Evolutionary conservation across 2,797 vertebrate genomes (phyloP).

Genomic region (Crenichthys baileyi): DNA sequence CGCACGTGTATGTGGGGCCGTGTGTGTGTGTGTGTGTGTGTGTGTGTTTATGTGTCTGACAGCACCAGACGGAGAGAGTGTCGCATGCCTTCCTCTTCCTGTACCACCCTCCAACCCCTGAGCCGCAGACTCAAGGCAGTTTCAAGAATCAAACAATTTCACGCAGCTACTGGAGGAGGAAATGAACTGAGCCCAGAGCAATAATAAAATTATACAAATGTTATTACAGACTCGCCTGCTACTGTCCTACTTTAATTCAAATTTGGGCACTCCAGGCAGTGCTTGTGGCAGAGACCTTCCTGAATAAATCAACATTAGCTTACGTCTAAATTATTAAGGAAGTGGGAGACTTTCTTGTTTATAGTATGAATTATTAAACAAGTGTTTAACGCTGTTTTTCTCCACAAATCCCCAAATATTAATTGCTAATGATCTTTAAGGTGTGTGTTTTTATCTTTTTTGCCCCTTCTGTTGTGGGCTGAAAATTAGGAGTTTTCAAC

Average conservation of each 20-base stretch:
- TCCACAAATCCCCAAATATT: constrained; percentile 82
- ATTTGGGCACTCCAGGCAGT: constrained; percentile 91
- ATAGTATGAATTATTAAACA: constrained; percentile 99
- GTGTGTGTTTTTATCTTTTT: constrained; percentile 80
- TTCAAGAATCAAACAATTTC: constrained; percentile 98
- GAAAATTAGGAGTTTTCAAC: constrained; percentile 50
- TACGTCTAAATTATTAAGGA: constrained; percentile 99
- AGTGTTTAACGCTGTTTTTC: constrained; percentile 88
- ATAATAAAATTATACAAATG: constrained; percentile 99
- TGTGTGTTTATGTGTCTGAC: constrained; percentile 71
- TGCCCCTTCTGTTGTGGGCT: constrained; percentile 56
- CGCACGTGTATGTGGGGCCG: background rate
- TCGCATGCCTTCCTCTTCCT: constrained; percentile 88
- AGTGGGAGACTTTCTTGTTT: constrained; percentile 98
- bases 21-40: constrained; percentile 31
- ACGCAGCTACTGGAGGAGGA: constrained; percentile 98
- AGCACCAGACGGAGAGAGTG: constrained; percentile 79
- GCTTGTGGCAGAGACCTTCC: constrained; percentile 94
- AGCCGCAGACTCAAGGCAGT: constrained; percentile 96
- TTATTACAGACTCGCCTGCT: constrained; percentile 99
- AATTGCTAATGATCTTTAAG: constrained; percentile 86
- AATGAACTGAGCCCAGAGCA: constrained; percentile 99
- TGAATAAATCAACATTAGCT: constrained; percentile 99
- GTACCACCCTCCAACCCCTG: constrained; percentile 87
- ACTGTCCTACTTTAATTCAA: constrained; percentile 99